phyloP scores from a whole-genome alignment of 2,113 vertebrate species.

The Ictidomys tridecemlineatus region DNA sequence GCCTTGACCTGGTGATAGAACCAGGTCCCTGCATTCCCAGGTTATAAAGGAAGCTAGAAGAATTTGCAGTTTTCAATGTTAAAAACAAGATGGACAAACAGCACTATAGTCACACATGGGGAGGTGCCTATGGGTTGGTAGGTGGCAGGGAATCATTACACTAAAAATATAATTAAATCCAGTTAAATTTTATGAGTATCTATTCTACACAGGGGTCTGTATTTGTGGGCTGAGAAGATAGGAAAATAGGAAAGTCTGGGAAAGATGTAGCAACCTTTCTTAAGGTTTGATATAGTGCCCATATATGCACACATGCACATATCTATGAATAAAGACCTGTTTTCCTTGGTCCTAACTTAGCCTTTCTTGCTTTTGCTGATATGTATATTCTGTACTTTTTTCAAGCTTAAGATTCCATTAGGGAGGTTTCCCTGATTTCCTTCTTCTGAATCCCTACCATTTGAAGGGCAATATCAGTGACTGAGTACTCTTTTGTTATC shows the following conservation, averaged over 20 bases:
- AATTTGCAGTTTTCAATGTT: background rate
- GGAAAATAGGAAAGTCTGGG: background rate
- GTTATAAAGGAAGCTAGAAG: background rate
- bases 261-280: slow-evolving; percentile 22
- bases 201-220: background rate
- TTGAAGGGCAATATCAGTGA: background rate
- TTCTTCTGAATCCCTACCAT: background rate
- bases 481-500: background rate
- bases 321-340: background rate
- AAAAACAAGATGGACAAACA: background rate
- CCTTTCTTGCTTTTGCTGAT: slow-evolving; percentile 11
- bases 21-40: background rate
- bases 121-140: background rate
- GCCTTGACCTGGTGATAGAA: background rate
- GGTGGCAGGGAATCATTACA: background rate
- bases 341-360: background rate
- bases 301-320: background rate
- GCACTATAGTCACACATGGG: background rate
- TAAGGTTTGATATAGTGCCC: background rate
- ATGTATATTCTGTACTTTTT: background rate
- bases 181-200: slow-evolving; percentile 29
- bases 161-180: slow-evolving; percentile 21
- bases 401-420: background rate
- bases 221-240: slow-evolving; percentile 4
- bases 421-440: background rate